Evolutionary conservation across 2,113 vertebrate species (phyloP).

Genomic region (Neofelis nebulosa): DNA sequence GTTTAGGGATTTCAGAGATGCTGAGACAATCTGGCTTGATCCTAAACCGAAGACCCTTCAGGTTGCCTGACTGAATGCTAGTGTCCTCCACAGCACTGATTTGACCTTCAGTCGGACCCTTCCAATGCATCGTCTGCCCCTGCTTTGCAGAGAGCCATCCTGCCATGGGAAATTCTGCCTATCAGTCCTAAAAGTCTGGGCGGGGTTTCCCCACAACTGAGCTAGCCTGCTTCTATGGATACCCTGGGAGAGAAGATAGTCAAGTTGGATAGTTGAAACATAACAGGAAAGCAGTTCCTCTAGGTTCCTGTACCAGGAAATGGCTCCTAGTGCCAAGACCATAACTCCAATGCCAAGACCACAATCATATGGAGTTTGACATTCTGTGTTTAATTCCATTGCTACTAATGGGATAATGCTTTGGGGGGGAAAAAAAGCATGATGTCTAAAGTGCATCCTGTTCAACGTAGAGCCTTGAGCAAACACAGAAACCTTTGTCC

Average conservation of each 20-base stretch:
- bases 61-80: neutral
- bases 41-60: neutral
- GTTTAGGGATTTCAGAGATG: neutral
- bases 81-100: neutral
- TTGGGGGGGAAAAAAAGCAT: neutral
- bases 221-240: slow-evolving; percentile 4
- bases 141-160: neutral
- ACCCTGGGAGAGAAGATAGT: slow-evolving; percentile 51
- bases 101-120: neutral
- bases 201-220: neutral
- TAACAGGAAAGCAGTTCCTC: slow-evolving; percentile 68
- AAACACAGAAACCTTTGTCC: slow-evolving; percentile 72
- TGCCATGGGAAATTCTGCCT: slow-evolving; percentile 29
- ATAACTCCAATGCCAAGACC: slow-evolving; percentile 61
- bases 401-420: slow-evolving; percentile 48
- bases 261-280: slow-evolving; percentile 41
- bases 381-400: slow-evolving; percentile 50
- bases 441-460: slow-evolving; percentile 67
- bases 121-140: neutral
- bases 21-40: neutral
- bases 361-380: slow-evolving; percentile 46
- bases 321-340: slow-evolving; percentile 43
- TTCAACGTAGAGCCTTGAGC: slow-evolving; percentile 35
- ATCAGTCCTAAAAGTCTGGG: neutral
- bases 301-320: slow-evolving; percentile 75